phyloP scores from a whole-genome alignment of 2,797 vertebrate genomes.

The Enteromius trimaculatus region DNA sequence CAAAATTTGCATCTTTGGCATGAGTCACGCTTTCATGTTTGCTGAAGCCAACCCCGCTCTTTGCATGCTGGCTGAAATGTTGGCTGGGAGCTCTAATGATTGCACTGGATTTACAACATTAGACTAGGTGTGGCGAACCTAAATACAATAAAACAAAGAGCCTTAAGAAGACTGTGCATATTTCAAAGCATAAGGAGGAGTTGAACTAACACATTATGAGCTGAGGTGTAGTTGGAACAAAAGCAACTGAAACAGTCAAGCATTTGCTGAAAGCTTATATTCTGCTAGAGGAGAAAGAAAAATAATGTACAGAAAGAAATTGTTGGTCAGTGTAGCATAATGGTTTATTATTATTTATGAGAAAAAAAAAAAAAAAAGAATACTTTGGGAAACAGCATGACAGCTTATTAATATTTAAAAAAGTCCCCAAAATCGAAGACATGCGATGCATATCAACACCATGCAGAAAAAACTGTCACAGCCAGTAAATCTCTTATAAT shows the following conservation, averaged over 20 bases:
- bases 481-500: neutral
- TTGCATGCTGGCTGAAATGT: slow-evolving; percentile 4
- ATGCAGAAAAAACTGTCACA: neutral
- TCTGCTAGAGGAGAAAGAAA: neutral
- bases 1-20: slow-evolving; percentile 17
- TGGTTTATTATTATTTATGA: neutral
- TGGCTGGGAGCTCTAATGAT: neutral
- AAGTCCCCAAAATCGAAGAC: neutral
- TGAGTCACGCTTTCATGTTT: slow-evolving; percentile 5
- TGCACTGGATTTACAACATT: slow-evolving; percentile 29
- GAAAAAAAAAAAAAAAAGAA: neutral
- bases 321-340: neutral
- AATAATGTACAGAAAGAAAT: neutral
- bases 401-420: neutral
- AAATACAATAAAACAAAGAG: slow-evolving; percentile 29
- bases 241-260: slow-evolving; percentile 6
- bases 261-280: neutral
- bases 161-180: neutral
- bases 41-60: slow-evolving; percentile 4
- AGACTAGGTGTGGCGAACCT: neutral
- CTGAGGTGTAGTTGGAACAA: slow-evolving; percentile 21
- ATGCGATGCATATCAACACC: neutral
- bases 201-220: neutral
- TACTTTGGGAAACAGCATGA: neutral
- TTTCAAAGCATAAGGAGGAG: no score